phyloP scores from a whole-genome alignment of 2,113 vertebrate species.

The Dasyornis broadbenti region DNA sequence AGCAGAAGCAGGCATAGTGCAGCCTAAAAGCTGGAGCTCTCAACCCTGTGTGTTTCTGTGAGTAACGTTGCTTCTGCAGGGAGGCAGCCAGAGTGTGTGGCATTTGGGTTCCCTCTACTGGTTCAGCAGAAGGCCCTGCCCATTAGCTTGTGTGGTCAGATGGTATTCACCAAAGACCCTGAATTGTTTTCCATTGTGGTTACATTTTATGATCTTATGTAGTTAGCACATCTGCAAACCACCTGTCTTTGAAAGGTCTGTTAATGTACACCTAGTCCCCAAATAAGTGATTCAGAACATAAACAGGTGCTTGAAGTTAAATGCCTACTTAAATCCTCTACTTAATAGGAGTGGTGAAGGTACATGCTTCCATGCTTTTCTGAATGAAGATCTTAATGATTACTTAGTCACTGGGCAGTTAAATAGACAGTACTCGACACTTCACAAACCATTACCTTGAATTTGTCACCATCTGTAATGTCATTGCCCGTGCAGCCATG shows the following conservation, averaged over 20 bases:
- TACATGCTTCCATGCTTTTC: neutral
- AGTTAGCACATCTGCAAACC: neutral
- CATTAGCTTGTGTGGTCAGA: neutral
- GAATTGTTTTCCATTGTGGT: neutral
- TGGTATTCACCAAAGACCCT: neutral
- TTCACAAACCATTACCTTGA: neutral
- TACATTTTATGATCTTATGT: neutral
- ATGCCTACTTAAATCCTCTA: neutral
- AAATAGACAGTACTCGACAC: neutral
- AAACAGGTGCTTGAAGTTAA: neutral
- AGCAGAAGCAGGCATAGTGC: neutral
- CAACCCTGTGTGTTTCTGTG: accelerated
- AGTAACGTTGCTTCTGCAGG: neutral
- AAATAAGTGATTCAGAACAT: neutral
- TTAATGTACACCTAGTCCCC: neutral
- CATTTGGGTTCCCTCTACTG: conserved; percentile 12
- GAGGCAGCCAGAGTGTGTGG: neutral
- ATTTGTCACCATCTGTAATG: neutral
- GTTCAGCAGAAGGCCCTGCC: neutral
- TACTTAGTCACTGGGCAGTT: neutral
- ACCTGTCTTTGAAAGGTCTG: neutral
- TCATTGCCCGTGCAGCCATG: neutral
- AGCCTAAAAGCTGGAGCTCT: neutral
- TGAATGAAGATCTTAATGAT: neutral
- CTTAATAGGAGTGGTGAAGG: neutral